Base-by-base conservation (phyloP, 2,888 invertebrate genomes). In the Itoplectis maculator region DNA sequence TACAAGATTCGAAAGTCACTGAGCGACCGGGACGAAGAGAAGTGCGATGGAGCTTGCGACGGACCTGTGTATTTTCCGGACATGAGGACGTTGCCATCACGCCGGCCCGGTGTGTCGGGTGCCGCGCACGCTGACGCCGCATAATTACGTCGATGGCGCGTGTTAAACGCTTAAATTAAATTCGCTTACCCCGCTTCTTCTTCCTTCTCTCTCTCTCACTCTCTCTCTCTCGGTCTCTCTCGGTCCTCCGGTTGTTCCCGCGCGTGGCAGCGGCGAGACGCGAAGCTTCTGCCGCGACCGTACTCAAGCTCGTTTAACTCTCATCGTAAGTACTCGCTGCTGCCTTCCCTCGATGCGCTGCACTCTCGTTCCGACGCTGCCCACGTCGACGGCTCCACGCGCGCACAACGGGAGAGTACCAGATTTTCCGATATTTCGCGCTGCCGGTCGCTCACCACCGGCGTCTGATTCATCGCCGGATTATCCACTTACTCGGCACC, bases 111-210 rank as follows among this genome's bases (percentile, higher is more conserved):
- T 47, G 56, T 63, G 49, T 68, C n/a, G n/a, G n/a, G 29, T 3
- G 13, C 13, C 42, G 15, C 49, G 40, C 37, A 42, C 29, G 49
- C 56, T 29, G 51, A 51, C 69, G 69, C 49, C 23, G 40, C 49
- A 49, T 69, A 61, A 61, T 69, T 61, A 77, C 69, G 61, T 69
- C 61, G 49, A 76, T 49, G 59, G 66, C 76, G 66, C 76, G 35
- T 56, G 35, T 56, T 66, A 45, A 72, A 56, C 13, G 72, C 65
- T 72, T 35, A 45, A 73, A 56, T 79, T 54, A 54, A 79, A 59
- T 79, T 73, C 63, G 23, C 66, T 72, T 56, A 66, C 65, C 65
- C 40, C 51, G 7, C 65, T 65, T 8, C n/a, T 56, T 61, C 68
- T 35, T 45, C 59, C 9, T 8, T 37, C 37, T 56, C 11, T 23